Conservation (phyloP, 2,113 vertebrate genomes). For the Austrofundulus limnaeus region DNA sequence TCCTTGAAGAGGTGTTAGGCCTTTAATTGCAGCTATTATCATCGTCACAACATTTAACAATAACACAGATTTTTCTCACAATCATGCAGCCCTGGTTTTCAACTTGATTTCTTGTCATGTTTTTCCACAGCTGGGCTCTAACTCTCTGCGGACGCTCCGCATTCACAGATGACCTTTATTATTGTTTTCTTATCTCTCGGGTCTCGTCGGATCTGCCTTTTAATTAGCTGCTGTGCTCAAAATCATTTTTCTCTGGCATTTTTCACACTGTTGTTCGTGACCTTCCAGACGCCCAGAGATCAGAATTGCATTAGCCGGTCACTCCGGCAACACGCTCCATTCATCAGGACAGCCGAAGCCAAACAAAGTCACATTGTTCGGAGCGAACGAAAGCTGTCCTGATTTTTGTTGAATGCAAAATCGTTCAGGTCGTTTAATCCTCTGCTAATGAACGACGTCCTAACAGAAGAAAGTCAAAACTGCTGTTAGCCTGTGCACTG, state of each 20-base stretch:
- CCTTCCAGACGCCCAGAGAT: slow-evolving; percentile 16
- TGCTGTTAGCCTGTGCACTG: slow-evolving; percentile 22
- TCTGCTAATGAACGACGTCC: slow-evolving; percentile 35
- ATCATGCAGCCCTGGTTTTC: no score
- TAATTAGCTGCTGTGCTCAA: slow-evolving; percentile 21
- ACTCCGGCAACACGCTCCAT: slow-evolving; percentile 28
- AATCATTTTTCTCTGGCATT: slow-evolving; percentile 50
- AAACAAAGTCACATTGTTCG: slow-evolving; percentile 15
- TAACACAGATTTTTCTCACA: no score
- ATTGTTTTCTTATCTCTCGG: slow-evolving; percentile 13
- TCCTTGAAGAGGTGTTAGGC: no score
- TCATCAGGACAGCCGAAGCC: slow-evolving; percentile 22
- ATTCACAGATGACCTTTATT: slow-evolving; percentile 27
- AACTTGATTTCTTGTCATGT: not conserved
- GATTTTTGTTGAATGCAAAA: slow-evolving; percentile 32
- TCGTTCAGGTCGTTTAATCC: slow-evolving; percentile 40
- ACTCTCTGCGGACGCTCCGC: slow-evolving; percentile 15
- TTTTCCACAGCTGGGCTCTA: slow-evolving; percentile 33
- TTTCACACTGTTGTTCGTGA: slow-evolving; percentile 40
- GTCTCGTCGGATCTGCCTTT: slow-evolving; percentile 17
- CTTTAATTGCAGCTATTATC: no score
- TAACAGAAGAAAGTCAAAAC: slow-evolving; percentile 7
- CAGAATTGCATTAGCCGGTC: slow-evolving; percentile 39
- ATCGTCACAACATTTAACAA: no score
- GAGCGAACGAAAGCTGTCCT: slow-evolving; percentile 31